Conservation (phyloP, 1,140 invertebrate species). For the Eulimnadia texana region DNA sequence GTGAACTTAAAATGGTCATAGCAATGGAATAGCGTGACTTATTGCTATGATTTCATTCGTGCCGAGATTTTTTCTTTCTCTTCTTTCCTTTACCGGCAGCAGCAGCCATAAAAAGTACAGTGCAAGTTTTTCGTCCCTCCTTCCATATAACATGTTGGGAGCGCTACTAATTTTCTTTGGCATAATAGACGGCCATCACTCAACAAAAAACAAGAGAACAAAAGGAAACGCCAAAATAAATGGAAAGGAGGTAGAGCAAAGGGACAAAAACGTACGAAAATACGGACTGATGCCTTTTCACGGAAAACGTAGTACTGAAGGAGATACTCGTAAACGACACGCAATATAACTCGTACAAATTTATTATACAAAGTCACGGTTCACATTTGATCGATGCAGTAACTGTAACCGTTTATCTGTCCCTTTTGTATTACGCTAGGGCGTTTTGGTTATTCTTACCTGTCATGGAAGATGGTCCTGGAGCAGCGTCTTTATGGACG, state of each 20-base stretch:
- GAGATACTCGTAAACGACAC: background rate
- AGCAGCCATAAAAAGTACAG: background rate
- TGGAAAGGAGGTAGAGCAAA: background rate
- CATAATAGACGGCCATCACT: background rate
- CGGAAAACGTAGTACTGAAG: background rate
- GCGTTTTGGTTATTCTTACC: too few relatives aligned
- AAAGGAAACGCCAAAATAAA: background rate
- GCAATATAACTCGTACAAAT: background rate
- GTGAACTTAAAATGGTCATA: background rate
- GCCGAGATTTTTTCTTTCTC: background rate
- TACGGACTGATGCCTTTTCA: background rate
- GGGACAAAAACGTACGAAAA: background rate
- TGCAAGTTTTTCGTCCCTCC: background rate
- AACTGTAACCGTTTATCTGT: too few relatives aligned
- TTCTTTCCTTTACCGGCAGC: background rate
- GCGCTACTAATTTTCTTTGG: background rate
- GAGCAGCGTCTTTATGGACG: constrained; percentile 63
- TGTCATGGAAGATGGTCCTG: constrained; percentile 55
- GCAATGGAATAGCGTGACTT: background rate
- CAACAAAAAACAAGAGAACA: background rate
- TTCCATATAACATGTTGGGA: background rate
- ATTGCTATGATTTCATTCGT: background rate
- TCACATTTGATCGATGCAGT: too few relatives aligned
- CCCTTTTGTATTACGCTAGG: too few relatives aligned
- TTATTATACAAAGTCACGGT: background rate